Conservation (phyloP, 2,113 vertebrate genomes). For the Lota lota region DNA sequence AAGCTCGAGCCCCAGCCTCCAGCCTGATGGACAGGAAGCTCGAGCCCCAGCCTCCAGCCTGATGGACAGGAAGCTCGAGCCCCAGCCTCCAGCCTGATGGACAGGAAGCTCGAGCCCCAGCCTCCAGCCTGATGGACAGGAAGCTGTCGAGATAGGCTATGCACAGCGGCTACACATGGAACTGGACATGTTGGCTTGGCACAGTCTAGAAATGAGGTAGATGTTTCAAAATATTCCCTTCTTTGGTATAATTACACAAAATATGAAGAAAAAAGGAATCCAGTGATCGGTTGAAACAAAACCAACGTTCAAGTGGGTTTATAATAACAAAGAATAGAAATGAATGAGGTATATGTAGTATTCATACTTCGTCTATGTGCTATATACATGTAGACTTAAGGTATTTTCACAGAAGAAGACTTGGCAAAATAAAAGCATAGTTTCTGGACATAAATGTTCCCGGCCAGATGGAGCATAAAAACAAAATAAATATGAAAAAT, state of each 20-base stretch:
- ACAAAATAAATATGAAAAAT: conserved; percentile 68
- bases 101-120: too few species aligned
- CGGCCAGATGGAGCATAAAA: conserved; percentile 41
- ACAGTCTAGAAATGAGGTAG: conserved; percentile 82
- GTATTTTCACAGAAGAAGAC: conserved; percentile 57
- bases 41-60: too few species aligned
- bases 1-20: too few species aligned
- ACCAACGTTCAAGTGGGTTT: conserved; percentile 63
- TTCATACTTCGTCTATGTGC: conserved; percentile 53
- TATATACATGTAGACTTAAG: conserved; percentile 65
- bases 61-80: too few species aligned
- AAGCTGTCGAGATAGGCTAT: too few species aligned
- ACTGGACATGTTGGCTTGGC: conserved; percentile 58
- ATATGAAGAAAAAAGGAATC: conserved; percentile 48
- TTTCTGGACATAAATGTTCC: conserved; percentile 38
- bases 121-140: too few species aligned
- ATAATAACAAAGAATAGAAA: conserved; percentile 61
- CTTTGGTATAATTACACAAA: conserved; percentile 75
- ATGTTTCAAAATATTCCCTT: conserved; percentile 70
- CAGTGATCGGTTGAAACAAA: conserved; percentile 65
- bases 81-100: too few species aligned
- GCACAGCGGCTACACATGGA: too few species aligned
- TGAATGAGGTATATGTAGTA: conserved; percentile 73
- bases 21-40: too few species aligned
- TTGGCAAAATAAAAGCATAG: conserved; percentile 35